phyloP scores from a whole-genome alignment of 1,140 invertebrate genomes.

The Hyles euphorbiae region DNA sequence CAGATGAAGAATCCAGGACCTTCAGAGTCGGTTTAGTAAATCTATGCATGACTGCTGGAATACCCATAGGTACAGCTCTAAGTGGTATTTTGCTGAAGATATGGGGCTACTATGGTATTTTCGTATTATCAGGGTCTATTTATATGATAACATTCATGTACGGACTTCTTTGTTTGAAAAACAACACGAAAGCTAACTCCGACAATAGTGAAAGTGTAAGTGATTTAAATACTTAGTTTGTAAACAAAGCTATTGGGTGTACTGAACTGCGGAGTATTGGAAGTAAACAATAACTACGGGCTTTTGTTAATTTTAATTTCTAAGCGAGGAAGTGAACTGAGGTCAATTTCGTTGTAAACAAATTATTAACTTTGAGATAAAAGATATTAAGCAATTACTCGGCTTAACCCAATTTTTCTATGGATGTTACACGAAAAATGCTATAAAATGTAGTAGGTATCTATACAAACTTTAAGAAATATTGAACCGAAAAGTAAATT shows the following conservation, averaged over 20 bases:
- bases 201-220: conserved; percentile 41
- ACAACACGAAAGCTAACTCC: conserved; percentile 41
- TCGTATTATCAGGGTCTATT: conserved; percentile 47
- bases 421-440: too few relatives aligned
- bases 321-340: not conserved
- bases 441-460: too few relatives aligned
- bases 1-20: conserved; percentile 72
- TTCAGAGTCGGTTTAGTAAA: conserved; percentile 76
- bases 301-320: too few relatives aligned
- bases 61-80: conserved; percentile 64
- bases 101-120: conserved; percentile 71
- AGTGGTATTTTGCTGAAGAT: conserved; percentile 66
- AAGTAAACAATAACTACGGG: not conserved
- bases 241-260: not conserved
- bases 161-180: conserved; percentile 52
- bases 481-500: too few relatives aligned
- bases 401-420: too few relatives aligned
- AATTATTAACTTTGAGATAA: not conserved
- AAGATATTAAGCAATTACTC: too few relatives aligned
- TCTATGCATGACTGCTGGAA: conserved; percentile 70
- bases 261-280: not conserved
- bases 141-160: conserved; percentile 58
- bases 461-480: too few relatives aligned
- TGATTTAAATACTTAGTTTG: not conserved
- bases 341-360: not conserved